These are phyloP conservation scores for Mizuhopecten yessoensis DNA, from an alignment of 1,140 invertebrate species.

Conservation along the genomic window DNA sequence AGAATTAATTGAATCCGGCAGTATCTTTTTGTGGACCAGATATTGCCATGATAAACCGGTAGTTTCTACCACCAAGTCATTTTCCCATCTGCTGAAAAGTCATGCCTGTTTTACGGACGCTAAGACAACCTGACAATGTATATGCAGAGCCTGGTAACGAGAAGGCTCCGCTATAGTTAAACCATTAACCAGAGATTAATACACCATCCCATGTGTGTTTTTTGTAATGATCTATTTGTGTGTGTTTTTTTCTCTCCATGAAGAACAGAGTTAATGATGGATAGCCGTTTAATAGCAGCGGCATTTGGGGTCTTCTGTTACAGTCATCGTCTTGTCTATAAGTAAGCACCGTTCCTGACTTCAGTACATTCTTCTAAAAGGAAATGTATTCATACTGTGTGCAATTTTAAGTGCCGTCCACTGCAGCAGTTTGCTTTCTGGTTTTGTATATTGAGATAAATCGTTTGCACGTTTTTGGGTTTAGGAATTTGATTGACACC, in stretches of 20 bases:
- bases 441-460: neutral
- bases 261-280: neutral
- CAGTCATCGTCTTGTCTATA: neutral
- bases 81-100: neutral
- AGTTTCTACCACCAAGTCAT: neutral
- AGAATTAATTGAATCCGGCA: neutral
- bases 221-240: conserved; percentile 22
- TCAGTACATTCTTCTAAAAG: neutral
- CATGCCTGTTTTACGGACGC: neutral
- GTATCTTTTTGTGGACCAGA: neutral
- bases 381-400: neutral
- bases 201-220: neutral
- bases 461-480: neutral
- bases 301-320: neutral
- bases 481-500: neutral
- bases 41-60: neutral
- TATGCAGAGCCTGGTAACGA: neutral
- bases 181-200: conserved; percentile 5
- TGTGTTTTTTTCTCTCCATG: neutral
- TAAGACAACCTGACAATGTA: neutral
- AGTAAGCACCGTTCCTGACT: neutral
- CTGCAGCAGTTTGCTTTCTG: neutral
- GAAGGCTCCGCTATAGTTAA: neutral
- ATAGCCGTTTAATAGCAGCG: neutral
- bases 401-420: neutral